Evolutionary conservation across 2,797 vertebrate species (phyloP).

Genomic region (Sebastes reedi): DNA sequence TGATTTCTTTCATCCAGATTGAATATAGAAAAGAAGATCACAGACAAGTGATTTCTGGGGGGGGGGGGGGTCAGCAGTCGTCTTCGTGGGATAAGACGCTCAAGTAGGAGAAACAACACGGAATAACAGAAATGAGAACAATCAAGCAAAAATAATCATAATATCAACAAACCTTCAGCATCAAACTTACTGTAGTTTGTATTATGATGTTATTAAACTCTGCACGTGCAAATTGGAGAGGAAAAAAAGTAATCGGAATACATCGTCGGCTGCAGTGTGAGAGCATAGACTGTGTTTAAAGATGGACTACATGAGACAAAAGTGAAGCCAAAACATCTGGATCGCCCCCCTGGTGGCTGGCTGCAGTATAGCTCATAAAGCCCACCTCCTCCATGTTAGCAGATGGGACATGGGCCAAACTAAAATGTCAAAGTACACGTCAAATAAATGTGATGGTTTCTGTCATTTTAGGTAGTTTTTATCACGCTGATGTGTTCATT

Average conservation of each 20-base stretch:
- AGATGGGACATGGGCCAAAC: too few relatives aligned
- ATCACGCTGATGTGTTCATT: too few relatives aligned
- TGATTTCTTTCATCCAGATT: not conserved
- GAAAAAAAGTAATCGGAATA: not conserved
- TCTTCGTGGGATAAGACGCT: constrained; percentile 3
- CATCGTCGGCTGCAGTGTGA: not conserved
- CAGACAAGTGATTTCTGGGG: not conserved
- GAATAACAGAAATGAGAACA: not conserved
- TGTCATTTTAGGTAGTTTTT: too few relatives aligned
- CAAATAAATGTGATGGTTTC: too few relatives aligned
- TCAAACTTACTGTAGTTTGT: constrained; percentile 1
- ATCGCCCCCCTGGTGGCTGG: too few relatives aligned
- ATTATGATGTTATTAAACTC: constrained; percentile 30
- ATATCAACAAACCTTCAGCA: constrained; percentile 19
- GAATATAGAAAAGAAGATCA: not conserved
- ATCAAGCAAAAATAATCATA: constrained; percentile 1
- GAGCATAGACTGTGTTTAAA: not conserved
- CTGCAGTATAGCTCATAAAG: too few relatives aligned
- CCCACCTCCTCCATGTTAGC: too few relatives aligned
- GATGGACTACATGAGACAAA: too few relatives aligned
- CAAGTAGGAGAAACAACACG: not conserved
- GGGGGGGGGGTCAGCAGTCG: not conserved
- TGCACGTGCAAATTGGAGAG: constrained; percentile 30
- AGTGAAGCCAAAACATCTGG: too few relatives aligned
- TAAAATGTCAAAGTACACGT: too few relatives aligned